phyloP scores from a whole-genome alignment of 53 echinoderm and acorn worm species.

The Luidia sarsii region DNA sequence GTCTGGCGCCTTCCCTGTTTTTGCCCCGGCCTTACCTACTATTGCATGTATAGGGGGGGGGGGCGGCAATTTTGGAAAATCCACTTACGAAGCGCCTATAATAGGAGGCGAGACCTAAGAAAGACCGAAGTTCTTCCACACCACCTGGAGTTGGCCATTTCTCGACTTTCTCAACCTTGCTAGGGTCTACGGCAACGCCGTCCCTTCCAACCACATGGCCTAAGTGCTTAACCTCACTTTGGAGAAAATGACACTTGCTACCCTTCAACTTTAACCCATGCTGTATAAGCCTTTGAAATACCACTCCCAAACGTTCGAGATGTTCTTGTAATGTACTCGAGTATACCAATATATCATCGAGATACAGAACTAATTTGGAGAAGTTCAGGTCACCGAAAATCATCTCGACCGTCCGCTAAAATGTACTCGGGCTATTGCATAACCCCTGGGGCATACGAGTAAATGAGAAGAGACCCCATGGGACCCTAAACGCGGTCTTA shows the following conservation, averaged over 20 bases:
- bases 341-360: too few relatives aligned
- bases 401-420: conserved; percentile 59
- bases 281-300: not conserved
- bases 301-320: not conserved
- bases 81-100: too few relatives aligned
- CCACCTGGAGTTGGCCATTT: conserved; percentile 14
- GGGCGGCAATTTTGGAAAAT: conserved; percentile 12
- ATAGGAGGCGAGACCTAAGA: conserved; percentile 30
- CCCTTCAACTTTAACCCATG: conserved; percentile 16
- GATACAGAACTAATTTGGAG: conserved; percentile 44
- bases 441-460: conserved; percentile 52
- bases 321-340: conserved; percentile 65
- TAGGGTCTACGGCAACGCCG: conserved; percentile 26
- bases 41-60: conserved; percentile 27
- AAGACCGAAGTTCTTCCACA: conserved; percentile 20
- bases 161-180: conserved; percentile 17
- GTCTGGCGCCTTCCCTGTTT: conserved; percentile 8
- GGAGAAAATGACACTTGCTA: not conserved
- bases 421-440: conserved; percentile 61
- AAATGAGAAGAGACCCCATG: conserved; percentile 72
- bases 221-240: not conserved
- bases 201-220: conserved; percentile 21
- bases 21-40: not conserved
- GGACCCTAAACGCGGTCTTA: conserved; percentile 67
- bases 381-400: conserved; percentile 66